These are phyloP conservation scores for Drosophila dives DNA, from an alignment of 2,888 invertebrate genomes.

Conservation along the genomic window DNA sequence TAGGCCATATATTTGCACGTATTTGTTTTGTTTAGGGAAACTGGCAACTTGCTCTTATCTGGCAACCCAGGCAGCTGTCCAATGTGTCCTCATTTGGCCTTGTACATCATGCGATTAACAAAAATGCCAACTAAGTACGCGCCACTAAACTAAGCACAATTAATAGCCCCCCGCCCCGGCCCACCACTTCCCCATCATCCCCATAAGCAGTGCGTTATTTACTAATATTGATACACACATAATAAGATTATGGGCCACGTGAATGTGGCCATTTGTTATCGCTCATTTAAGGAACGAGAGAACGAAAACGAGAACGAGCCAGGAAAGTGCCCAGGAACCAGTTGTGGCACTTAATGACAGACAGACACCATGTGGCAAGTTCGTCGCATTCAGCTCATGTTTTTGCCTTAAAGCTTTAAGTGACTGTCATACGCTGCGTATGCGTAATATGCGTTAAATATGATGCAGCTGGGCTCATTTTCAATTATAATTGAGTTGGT, in stretches of 20 bases:
- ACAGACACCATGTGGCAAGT: constrained; percentile 37
- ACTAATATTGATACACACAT: constrained; percentile 68
- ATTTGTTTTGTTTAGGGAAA: constrained; percentile 2
- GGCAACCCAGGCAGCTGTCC: constrained; percentile 35
- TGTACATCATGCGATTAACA: constrained; percentile 74
- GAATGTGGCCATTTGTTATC: constrained; percentile 70
- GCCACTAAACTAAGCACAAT: constrained; percentile 74
- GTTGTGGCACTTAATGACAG: constrained; percentile 62
- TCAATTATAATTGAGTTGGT: background rate
- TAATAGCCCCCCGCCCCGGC: constrained; percentile 56
- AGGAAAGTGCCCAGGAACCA: background rate
- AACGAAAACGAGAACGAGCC: background rate
- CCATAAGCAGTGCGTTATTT: constrained; percentile 47
- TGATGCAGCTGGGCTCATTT: constrained; percentile 39
- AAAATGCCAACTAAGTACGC: constrained; percentile 76
- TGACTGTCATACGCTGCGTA: constrained; percentile 48
- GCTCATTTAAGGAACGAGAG: constrained; percentile 57
- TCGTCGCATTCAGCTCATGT: background rate
- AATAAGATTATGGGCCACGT: constrained; percentile 75
- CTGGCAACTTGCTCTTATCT: constrained; percentile 46
- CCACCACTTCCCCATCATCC: too few relatives aligned
- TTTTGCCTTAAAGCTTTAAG: constrained; percentile 34
- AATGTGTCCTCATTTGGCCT: constrained; percentile 23
- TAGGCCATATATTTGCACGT: background rate
- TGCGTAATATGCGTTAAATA: constrained; percentile 50